phyloP scores from a whole-genome alignment of 2,113 vertebrate species.

The Speoplatyrhinus poulsoni region DNA sequence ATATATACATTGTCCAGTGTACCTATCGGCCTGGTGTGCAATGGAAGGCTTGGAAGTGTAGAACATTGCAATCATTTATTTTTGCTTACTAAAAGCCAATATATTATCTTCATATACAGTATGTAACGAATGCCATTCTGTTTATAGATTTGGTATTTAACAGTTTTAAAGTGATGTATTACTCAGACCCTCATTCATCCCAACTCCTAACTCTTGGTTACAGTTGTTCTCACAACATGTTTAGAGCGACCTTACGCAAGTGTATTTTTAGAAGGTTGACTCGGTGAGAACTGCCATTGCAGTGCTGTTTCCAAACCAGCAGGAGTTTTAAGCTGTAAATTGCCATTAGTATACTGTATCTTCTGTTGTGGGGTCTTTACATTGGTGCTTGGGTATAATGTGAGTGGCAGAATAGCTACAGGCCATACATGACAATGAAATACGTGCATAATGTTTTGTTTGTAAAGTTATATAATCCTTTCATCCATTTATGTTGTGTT shows the following conservation, averaged over 20 bases:
- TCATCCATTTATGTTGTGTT: no score
- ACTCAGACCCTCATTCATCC: slow-evolving; percentile 35
- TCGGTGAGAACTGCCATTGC: slow-evolving; percentile 36
- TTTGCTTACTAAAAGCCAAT: slow-evolving; percentile 2
- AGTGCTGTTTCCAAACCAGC: slow-evolving; percentile 30
- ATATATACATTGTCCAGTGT: no score
- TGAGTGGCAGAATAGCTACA: not conserved
- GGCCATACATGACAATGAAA: no score
- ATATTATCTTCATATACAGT: not conserved
- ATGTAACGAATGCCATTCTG: not conserved
- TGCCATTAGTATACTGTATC: not conserved
- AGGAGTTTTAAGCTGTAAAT: slow-evolving; percentile 5
- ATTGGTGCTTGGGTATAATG: not conserved
- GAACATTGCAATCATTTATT: not conserved
- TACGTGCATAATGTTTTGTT: no score
- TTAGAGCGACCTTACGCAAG: slow-evolving; percentile 48
- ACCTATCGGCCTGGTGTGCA: no score
- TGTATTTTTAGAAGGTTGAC: slow-evolving; percentile 72
- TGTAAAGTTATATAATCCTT: no score
- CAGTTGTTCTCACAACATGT: slow-evolving; percentile 39
- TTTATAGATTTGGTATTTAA: slow-evolving; percentile 7
- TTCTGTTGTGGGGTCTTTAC: not conserved
- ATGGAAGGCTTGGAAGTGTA: no score
- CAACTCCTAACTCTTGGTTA: slow-evolving; percentile 42
- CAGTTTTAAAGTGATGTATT: slow-evolving; percentile 9